These are phyloP conservation scores for Globicephala melas DNA, from an alignment of 2,113 vertebrate genomes.

Conservation along the genomic window DNA sequence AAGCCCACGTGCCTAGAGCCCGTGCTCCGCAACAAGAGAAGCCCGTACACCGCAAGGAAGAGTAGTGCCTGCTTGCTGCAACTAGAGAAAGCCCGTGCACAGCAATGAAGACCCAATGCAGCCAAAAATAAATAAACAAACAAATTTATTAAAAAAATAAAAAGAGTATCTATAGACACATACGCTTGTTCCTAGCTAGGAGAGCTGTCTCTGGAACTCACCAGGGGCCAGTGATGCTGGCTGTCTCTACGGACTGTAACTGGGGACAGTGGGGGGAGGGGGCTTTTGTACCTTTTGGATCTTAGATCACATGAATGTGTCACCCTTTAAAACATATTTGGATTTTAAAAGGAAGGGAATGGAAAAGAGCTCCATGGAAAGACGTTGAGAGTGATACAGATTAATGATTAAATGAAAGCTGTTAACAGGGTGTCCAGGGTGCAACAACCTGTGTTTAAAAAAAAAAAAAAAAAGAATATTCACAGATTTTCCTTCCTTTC, in stretches of 20 bases:
- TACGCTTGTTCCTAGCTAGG: fast-evolving
- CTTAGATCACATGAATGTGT: not conserved
- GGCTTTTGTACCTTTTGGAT: not conserved
- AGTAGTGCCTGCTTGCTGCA: too few relatives aligned
- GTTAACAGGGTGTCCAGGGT: not conserved
- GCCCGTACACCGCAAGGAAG: too few relatives aligned
- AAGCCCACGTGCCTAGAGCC: too few relatives aligned
- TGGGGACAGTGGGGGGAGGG: too few relatives aligned
- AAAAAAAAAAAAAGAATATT: not conserved
- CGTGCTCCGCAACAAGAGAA: too few relatives aligned
- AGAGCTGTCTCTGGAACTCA: not conserved
- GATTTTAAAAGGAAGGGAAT: not conserved
- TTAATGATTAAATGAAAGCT: not conserved
- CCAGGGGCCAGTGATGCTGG: not conserved
- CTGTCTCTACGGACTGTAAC: fast-evolving
- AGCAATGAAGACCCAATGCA: too few relatives aligned
- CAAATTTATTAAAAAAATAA: too few relatives aligned
- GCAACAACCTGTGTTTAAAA: not conserved
- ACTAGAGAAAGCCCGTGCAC: too few relatives aligned
- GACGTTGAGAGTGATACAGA: not conserved
- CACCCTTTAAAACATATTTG: not conserved
- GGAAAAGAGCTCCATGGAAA: not conserved
- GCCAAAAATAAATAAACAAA: too few relatives aligned
- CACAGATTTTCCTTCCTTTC: not conserved
- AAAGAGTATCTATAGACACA: not conserved